Base-by-base conservation (phyloP, 2,113 vertebrate genomes). In the Chlorodrepanis virens region DNA sequence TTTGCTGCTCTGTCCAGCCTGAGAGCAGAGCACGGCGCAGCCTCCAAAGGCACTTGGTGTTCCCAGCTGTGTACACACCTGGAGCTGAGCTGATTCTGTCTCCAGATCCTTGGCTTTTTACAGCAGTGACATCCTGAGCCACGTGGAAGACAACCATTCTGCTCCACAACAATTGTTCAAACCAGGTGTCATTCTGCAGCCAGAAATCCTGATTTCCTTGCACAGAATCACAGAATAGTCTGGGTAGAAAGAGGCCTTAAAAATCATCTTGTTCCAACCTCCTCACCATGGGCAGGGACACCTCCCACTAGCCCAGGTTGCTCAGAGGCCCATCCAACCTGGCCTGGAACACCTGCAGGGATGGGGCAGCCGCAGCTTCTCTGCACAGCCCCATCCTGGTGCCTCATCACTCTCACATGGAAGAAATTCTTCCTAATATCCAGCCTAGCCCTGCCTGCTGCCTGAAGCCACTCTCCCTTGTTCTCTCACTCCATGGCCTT, bases 1-100 rank as follows among this genome's bases (percentile, higher is more conserved):
- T 54, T 59, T 87, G 49, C 39, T 75, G 64, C 12, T 67, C 47
- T 53, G 64, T 33, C 54, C 39, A 28, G 10, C 12, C 45, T 2
- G 6, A 10, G 65, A 63, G 47, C 47, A 50, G 68, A 72, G 35
- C 19, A 15, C 2, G 10, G 69, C 24, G 65, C 44, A 60, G n/a
- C 35, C n/a, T 40, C 50, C 8, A 1, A 56, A 39, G 86, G 40
- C 50, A 24, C 31, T 0, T 1, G 0, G 18, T 45, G 31, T 15
- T 85, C 31, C 83, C 95, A 91, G 81, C 52, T 87, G 61, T 33
- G 50, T 64, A 2, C 0, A 1, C 60, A 84, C 42, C 91, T 80
- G 83, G 59, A 50, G 33, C 71, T 57, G 59, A 74, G 45, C 40
- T 68, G 35, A 1, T n/a, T 16, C 91, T 71, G 23, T 75, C 83